Conservation (phyloP, 2,797 vertebrate species). For the Phoebastria nigripes region DNA sequence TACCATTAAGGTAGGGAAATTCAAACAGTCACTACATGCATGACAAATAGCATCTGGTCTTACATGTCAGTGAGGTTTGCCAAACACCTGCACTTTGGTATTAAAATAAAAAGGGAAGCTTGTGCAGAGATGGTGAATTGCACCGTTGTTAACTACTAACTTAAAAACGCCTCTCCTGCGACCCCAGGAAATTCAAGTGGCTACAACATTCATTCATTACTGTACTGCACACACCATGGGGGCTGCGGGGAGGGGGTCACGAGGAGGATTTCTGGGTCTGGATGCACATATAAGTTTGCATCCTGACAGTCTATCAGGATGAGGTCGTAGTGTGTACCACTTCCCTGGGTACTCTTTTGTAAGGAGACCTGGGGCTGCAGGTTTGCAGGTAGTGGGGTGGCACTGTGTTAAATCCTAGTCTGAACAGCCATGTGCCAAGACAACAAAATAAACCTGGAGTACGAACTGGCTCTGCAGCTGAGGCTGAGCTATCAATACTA, state of each 20-base stretch:
- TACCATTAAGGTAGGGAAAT: background rate
- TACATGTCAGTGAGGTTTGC: background rate
- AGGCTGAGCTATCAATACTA: background rate
- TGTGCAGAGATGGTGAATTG: background rate
- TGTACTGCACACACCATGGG: background rate
- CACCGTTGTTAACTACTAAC: background rate
- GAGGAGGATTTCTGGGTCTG: background rate
- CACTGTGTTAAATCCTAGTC: background rate
- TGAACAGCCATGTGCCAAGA: background rate
- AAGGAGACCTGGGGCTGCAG: background rate
- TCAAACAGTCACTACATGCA: background rate
- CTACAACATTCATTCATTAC: background rate
- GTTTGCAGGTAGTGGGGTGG: accelerated
- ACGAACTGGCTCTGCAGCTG: accelerated
- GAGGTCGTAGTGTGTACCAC: accelerated
- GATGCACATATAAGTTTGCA: background rate
- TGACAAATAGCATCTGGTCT: background rate
- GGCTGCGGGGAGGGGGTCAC: accelerated
- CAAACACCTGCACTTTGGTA: background rate
- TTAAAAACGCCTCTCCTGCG: background rate
- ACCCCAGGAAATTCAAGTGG: background rate
- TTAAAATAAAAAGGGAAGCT: background rate
- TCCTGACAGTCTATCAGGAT: background rate
- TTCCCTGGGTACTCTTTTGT: background rate
- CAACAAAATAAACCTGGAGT: background rate